Conservation (phyloP, 1,140 invertebrate genomes). For the Formica selysi region DNA sequence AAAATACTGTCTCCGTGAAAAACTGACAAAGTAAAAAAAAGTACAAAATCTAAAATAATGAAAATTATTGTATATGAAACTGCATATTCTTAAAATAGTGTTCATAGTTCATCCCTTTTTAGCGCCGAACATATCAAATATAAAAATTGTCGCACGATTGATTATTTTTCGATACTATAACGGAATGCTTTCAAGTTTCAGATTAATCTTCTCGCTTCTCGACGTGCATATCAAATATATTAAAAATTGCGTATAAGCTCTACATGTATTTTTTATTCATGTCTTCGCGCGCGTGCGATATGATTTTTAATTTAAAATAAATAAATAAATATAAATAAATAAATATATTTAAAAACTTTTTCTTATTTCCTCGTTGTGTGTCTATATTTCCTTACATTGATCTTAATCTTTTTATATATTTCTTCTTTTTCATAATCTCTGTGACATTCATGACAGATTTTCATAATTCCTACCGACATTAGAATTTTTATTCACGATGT, state of each 20-base stretch:
- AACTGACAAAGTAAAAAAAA: not conserved
- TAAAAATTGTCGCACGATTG: slow-evolving; percentile 4
- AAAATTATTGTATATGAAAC: not conserved
- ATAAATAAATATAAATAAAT: not conserved
- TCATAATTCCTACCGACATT: not conserved
- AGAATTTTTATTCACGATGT: not conserved
- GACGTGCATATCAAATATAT: slow-evolving; percentile 15
- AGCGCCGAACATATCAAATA: slow-evolving; percentile 13
- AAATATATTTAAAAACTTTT: not conserved
- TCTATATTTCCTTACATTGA: not conserved
- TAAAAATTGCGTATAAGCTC: slow-evolving; percentile 24
- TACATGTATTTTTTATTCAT: not conserved
- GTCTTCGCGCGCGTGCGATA: not conserved
- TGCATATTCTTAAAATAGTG: not conserved
- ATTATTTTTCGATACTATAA: slow-evolving; percentile 32
- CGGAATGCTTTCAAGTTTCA: slow-evolving; percentile 4
- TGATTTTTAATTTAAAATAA: not conserved
- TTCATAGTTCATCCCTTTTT: not conserved
- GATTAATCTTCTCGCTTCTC: slow-evolving; percentile 21
- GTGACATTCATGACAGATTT: not conserved
- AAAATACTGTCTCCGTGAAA: not conserved
- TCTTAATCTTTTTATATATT: not conserved
- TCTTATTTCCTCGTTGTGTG: not conserved
- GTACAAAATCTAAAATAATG: slow-evolving; percentile 1
- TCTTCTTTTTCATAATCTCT: not conserved